Evolutionary conservation across 1,140 invertebrate genomes (phyloP).

Genomic region (Lepidurus arcticus): DNA sequence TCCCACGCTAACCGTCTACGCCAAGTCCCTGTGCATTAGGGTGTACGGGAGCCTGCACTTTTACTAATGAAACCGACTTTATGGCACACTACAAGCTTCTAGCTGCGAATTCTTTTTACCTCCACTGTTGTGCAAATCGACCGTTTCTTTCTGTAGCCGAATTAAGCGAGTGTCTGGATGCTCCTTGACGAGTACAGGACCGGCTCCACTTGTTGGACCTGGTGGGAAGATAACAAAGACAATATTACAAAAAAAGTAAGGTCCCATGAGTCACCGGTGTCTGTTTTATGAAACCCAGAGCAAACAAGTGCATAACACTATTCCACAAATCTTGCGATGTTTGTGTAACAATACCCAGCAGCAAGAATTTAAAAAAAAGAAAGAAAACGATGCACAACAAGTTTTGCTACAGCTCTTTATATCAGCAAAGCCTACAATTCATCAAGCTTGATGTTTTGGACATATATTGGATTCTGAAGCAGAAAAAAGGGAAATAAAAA

Average conservation of each 20-base stretch:
- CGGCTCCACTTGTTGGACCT: slow-evolving; percentile 1
- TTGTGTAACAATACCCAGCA: too few species aligned
- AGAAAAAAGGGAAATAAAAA: background rate
- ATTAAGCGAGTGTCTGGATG: background rate
- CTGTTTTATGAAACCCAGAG: background rate
- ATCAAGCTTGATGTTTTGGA: too few species aligned
- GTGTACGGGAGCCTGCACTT: too few species aligned
- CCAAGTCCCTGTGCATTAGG: too few species aligned
- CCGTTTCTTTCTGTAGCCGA: background rate
- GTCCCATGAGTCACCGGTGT: background rate
- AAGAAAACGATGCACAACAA: too few species aligned
- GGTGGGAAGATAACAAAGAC: background rate
- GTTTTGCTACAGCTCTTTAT: too few species aligned
- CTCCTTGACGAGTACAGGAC: background rate
- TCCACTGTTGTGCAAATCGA: background rate
- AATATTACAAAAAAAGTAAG: background rate
- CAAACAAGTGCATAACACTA: background rate
- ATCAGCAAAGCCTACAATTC: too few species aligned
- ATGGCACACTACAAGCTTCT: background rate
- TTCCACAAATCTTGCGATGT: background rate
- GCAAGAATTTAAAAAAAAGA: too few species aligned
- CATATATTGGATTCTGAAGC: too few species aligned
- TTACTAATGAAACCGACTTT: too few species aligned
- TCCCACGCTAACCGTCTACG: too few species aligned
- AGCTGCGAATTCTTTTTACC: background rate